Conservation (phyloP, 2,888 invertebrate genomes). For the Lepidochitona cinerea region DNA sequence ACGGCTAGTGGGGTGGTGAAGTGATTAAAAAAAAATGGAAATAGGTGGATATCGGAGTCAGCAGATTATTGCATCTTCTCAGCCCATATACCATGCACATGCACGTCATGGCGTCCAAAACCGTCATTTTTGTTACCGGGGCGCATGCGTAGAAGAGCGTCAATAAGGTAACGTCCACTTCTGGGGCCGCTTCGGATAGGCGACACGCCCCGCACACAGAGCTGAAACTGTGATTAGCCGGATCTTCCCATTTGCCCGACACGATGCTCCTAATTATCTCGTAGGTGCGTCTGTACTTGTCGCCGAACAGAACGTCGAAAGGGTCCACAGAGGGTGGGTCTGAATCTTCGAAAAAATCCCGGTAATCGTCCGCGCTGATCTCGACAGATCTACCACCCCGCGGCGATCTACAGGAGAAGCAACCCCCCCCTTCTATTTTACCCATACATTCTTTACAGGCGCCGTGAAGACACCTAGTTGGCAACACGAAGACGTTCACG, state of each 20-base stretch:
- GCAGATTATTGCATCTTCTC: not conserved
- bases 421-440: not conserved
- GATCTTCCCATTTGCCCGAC: not conserved
- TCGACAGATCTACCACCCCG: not conserved
- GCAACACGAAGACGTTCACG: not conserved
- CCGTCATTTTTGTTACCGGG: not conserved
- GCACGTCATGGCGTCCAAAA: not conserved
- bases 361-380: not conserved
- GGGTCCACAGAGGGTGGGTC: not conserved
- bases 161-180: not conserved
- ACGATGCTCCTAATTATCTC: not conserved
- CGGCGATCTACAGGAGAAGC: not conserved
- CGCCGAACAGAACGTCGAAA: not conserved
- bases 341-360: not conserved
- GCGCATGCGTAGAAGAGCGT: not conserved
- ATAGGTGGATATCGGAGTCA: not conserved
- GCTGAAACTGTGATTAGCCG: not conserved
- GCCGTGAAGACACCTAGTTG: not conserved
- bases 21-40: not conserved
- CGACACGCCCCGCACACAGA: not conserved
- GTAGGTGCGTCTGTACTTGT: not conserved
- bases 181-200: not conserved
- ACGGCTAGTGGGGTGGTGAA: not conserved
- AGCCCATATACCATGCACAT: not conserved
- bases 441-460: not conserved